These are phyloP conservation scores for Diadophis punctatus DNA, from an alignment of 2,113 vertebrate genomes.

Conservation along the genomic window DNA sequence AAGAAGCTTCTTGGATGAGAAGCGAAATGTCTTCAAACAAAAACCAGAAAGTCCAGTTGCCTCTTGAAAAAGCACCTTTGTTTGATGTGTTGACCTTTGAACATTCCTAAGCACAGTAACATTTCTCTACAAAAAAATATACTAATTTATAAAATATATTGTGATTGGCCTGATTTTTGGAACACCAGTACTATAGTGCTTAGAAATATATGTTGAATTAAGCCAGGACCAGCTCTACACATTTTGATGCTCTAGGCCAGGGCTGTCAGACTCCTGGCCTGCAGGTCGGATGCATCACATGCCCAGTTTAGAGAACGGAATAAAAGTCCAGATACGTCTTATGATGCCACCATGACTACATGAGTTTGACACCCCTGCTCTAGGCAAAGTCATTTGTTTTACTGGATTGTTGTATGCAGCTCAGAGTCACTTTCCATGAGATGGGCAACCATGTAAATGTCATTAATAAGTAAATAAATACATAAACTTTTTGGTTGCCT, in stretches of 20 bases:
- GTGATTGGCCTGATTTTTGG: neutral
- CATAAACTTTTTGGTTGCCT: neutral
- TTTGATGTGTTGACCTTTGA: neutral
- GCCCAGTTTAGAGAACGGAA: too few species aligned
- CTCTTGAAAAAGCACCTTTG: too few species aligned
- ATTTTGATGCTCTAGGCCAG: neutral
- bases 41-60: too few species aligned
- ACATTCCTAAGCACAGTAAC: neutral
- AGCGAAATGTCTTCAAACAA: too few species aligned
- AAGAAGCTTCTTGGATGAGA: too few species aligned
- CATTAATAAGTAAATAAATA: too few species aligned
- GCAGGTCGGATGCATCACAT: too few species aligned
- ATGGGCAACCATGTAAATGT: too few species aligned
- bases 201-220: neutral
- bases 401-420: too few species aligned
- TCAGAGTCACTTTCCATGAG: too few species aligned
- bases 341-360: rapidly evolving
- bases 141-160: neutral
- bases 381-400: neutral
- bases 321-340: too few species aligned
- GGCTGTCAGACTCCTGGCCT: too few species aligned
- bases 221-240: neutral
- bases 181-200: neutral
- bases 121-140: neutral
- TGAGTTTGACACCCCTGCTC: neutral